These are phyloP conservation scores for Cardiocondyla obscurior DNA, from an alignment of 1,140 invertebrate genomes.

Conservation along the genomic window DNA sequence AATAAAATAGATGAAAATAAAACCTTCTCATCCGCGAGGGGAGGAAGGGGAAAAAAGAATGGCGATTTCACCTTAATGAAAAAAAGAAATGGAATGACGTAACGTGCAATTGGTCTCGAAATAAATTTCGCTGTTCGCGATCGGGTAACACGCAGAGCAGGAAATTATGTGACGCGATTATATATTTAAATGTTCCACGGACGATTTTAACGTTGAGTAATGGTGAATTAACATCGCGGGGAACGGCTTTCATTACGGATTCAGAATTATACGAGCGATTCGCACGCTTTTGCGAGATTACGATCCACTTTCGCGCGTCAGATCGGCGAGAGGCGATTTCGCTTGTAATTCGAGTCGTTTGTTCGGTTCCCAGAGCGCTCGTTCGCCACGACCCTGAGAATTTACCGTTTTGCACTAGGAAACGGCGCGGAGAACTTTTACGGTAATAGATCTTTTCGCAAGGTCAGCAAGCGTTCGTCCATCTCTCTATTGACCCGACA, in stretches of 20 bases:
- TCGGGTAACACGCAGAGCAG: not conserved
- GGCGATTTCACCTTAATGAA: not conserved
- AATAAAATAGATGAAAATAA: not conserved
- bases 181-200: conserved; percentile 13
- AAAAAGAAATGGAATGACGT: not conserved
- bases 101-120: not conserved
- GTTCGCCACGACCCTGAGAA: conserved; percentile 38
- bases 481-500: conserved; percentile 21
- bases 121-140: not conserved
- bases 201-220: conserved; percentile 11
- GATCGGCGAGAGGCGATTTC: conserved; percentile 21
- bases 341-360: conserved; percentile 44
- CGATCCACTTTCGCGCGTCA: conserved; percentile 6
- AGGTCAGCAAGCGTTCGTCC: conserved; percentile 34
- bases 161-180: conserved; percentile 4
- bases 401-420: conserved; percentile 49
- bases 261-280: conserved; percentile 14
- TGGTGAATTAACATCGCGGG: conserved; percentile 2
- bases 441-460: conserved; percentile 30
- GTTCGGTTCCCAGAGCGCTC: conserved; percentile 33
- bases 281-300: conserved; percentile 10
- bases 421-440: conserved; percentile 36
- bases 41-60: too few relatives aligned
- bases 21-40: not conserved
- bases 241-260: conserved; percentile 17